phyloP scores from a whole-genome alignment of 1,140 invertebrate genomes.

The Drosophila ananassae region DNA sequence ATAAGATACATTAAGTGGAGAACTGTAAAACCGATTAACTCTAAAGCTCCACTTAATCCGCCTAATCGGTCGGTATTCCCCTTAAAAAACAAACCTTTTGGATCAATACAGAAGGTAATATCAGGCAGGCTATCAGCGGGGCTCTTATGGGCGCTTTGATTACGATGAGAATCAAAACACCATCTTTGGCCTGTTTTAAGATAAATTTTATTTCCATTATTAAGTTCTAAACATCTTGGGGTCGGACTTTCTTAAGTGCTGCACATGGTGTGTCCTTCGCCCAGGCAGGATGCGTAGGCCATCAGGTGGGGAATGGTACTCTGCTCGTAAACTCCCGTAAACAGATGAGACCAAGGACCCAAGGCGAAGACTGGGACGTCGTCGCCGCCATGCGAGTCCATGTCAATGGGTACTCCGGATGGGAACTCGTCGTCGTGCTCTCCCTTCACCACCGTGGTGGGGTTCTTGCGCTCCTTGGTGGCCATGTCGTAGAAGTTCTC shows the following conservation, averaged over 20 bases:
- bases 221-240: no score
- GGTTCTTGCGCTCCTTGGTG: conserved; percentile 73
- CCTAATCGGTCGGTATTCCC: neutral
- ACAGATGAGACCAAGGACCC: conserved; percentile 89
- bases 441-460: conserved; percentile 61
- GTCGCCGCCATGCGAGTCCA: conserved; percentile 89
- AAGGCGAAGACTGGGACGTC: conserved; percentile 88
- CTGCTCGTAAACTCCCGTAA: conserved; percentile 91
- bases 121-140: neutral
- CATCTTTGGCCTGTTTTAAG: no score
- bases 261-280: conserved; percentile 76
- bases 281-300: conserved; percentile 87
- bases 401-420: conserved; percentile 84
- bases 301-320: conserved; percentile 91
- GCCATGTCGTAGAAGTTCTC: conserved; percentile 72
- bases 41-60: conserved; percentile 47
- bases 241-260: neutral
- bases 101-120: neutral
- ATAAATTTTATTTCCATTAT: no score
- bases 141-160: no score
- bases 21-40: conserved; percentile 46
- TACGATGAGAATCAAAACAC: no score
- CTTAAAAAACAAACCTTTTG: neutral
- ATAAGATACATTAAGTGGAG: conserved; percentile 48
- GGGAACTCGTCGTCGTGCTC: conserved; percentile 82